These are phyloP conservation scores for Aradus depressus DNA, from an alignment of 2,888 invertebrate genomes.

Conservation along the genomic window DNA sequence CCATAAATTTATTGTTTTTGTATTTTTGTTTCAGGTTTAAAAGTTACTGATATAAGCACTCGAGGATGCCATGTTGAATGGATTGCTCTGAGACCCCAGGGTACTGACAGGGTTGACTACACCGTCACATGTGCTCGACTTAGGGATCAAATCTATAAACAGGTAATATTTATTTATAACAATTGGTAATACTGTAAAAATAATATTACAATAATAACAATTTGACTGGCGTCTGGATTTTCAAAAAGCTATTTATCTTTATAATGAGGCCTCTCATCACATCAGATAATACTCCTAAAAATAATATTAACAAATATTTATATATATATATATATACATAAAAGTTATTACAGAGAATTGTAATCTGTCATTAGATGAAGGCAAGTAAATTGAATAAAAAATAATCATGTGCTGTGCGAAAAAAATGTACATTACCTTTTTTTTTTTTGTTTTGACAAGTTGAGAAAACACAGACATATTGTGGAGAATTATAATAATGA, in stretches of 20 bases:
- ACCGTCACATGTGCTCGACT: conserved; percentile 55
- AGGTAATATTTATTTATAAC: conserved; percentile 39
- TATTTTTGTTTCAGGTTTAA: conserved; percentile 42
- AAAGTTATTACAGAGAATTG: too few species aligned
- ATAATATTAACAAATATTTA: too few species aligned
- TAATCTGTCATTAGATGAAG: too few species aligned
- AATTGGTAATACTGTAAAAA: too few species aligned
- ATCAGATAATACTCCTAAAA: neutral
- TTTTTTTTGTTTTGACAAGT: too few species aligned
- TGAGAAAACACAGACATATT: too few species aligned
- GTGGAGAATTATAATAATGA: too few species aligned
- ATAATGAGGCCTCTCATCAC: neutral
- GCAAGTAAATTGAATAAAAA: too few species aligned
- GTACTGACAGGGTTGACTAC: conserved; percentile 57
- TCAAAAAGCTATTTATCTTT: neutral
- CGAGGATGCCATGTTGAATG: conserved; percentile 53
- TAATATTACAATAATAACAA: neutral
- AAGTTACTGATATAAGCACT: conserved; percentile 45
- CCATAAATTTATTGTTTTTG: neutral
- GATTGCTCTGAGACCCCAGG: conserved; percentile 46
- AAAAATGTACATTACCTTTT: too few species aligned
- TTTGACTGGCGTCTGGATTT: too few species aligned
- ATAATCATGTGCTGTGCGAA: too few species aligned
- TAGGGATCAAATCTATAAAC: conserved; percentile 50
- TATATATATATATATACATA: too few species aligned